A percentile compares a stretch with the other conserved stretches of the same genome.
These are phyloP conservation scores for Pionites leucogaster DNA, from an alignment of 2,113 vertebrate species.

Conservation along the genomic window DNA sequence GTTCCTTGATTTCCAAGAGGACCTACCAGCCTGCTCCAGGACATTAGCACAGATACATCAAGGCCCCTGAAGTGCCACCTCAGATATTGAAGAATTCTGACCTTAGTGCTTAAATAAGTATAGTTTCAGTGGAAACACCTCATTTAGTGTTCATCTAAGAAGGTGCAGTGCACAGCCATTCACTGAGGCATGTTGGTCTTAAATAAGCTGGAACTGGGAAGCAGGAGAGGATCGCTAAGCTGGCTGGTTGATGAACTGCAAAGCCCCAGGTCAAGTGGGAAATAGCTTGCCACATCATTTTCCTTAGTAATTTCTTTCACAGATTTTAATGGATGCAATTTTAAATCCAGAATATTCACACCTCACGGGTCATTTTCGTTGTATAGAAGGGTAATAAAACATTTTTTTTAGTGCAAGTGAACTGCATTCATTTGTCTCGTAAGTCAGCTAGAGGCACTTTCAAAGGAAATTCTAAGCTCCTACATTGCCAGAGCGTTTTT, in stretches of 20 bases:
- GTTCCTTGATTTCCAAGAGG: background rate
- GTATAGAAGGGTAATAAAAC: background rate
- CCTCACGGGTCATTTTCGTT: background rate
- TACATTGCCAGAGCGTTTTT: constrained; percentile 1
- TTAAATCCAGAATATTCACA: background rate
- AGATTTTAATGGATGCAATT: constrained; percentile 8
- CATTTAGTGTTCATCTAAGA: background rate
- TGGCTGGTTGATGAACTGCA: background rate
- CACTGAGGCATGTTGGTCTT: background rate
- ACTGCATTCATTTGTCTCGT: background rate
- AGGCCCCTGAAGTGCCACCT: background rate
- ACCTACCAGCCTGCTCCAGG: background rate
- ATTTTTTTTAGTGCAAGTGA: background rate
- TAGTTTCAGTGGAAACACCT: background rate
- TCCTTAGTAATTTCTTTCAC: background rate
- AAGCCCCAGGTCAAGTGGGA: background rate
- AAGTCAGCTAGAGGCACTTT: background rate
- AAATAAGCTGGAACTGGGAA: background rate
- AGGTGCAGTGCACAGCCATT: background rate
- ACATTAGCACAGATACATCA: rapidly evolving
- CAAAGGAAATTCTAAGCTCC: constrained; percentile 13
- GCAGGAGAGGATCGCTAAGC: background rate
- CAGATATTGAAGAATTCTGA: background rate
- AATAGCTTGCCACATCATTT: background rate
- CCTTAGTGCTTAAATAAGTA: background rate